These are phyloP conservation scores for Philereme transversata DNA, from an alignment of 2,888 invertebrate species.

Conservation along the genomic window DNA sequence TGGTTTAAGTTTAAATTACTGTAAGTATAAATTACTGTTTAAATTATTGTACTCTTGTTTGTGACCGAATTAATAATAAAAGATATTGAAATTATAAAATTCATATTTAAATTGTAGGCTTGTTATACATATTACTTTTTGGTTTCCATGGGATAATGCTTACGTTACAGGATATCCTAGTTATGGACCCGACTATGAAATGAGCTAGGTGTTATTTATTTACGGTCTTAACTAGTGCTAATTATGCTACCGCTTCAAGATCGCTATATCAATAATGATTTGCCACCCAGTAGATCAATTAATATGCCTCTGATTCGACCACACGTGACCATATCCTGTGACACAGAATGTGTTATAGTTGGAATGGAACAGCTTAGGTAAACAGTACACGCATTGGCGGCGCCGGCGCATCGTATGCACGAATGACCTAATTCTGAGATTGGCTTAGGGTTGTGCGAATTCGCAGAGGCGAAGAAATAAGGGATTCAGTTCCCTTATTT, in stretches of 20 bases:
- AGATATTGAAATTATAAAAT: no score
- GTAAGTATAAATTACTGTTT: neutral
- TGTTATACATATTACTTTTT: conserved; percentile 1
- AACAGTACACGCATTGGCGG: conserved; percentile 62
- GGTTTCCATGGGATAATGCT: conserved; percentile 14
- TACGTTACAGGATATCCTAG: conserved; percentile 11
- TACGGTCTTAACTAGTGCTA: conserved; percentile 11
- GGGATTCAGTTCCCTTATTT: no score
- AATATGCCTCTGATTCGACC: conserved; percentile 35
- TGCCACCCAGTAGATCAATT: conserved; percentile 31
- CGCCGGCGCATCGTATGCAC: conserved; percentile 65
- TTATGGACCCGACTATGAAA: conserved; percentile 15
- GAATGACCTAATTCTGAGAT: conserved; percentile 62
- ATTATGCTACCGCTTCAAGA: conserved; percentile 18
- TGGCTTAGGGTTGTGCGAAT: conserved; percentile 34
- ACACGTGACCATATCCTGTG: conserved; percentile 42
- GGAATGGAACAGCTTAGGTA: conserved; percentile 46
- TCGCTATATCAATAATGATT: conserved; percentile 26
- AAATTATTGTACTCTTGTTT: no score
- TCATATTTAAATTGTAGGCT: neutral
- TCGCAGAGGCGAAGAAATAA: conserved; percentile 3
- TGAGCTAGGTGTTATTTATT: conserved; percentile 14
- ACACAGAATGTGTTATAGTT: conserved; percentile 13
- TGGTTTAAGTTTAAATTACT: neutral
- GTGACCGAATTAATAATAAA: no score